phyloP scores from a whole-genome alignment of 2,888 invertebrate genomes.

The Eudasyphora cyanicolor region DNA sequence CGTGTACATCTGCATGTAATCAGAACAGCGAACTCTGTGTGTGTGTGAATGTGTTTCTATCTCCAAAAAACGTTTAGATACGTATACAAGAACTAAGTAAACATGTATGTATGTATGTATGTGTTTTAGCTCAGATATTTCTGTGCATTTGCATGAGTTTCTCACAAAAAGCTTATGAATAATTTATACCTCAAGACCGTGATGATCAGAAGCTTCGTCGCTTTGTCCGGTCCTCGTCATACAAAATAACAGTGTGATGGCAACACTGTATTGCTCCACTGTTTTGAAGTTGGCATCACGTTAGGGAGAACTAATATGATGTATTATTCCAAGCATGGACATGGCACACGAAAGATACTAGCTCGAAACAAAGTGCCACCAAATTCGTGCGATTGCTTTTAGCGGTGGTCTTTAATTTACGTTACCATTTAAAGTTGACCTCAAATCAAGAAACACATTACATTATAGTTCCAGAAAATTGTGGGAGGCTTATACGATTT shows the following conservation, averaged over 20 bases:
- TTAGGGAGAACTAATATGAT: background rate
- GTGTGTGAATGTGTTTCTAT: background rate
- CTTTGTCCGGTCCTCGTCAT: background rate
- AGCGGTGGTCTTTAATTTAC: background rate
- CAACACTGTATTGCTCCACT: background rate
- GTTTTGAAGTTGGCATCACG: background rate
- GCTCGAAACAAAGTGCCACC: background rate
- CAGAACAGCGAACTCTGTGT: too few species aligned
- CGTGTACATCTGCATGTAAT: too few species aligned
- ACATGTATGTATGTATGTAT: conserved; percentile 39
- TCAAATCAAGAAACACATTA: background rate
- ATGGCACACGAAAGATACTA: background rate
- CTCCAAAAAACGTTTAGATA: background rate
- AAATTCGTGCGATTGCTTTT: background rate
- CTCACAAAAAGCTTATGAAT: conserved; percentile 59
- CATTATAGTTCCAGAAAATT: too few species aligned
- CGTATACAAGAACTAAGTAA: background rate
- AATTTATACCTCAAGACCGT: conserved; percentile 58
- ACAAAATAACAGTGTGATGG: background rate
- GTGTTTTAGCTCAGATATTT: conserved; percentile 47
- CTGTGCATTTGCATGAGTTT: conserved; percentile 60
- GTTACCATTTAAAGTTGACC: too few species aligned
- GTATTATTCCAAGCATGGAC: too few species aligned
- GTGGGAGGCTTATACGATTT: too few species aligned
- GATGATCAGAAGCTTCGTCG: conserved; percentile 42